Percentiles rank a stretch among this genome's conserved stretches.
phyloP scores from a whole-genome alignment of 2,113 vertebrate species.

The Pao palembangensis region DNA sequence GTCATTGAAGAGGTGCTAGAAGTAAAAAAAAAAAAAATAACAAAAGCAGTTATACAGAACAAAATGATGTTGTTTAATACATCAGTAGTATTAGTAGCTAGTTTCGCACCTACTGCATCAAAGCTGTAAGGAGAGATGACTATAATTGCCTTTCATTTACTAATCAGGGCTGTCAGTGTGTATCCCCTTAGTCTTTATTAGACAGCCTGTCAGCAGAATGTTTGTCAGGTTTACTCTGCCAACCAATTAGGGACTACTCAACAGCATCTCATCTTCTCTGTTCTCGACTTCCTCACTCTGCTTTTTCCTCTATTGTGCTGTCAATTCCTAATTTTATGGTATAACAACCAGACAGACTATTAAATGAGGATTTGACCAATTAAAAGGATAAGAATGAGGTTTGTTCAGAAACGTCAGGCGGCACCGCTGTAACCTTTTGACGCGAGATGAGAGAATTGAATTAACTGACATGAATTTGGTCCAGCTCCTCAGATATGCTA shows the following conservation, averaged over 20 bases:
- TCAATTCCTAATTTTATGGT: slow-evolving; percentile 34
- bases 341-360: slow-evolving; percentile 44
- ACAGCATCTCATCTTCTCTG: not conserved
- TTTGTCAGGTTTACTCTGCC: slow-evolving; percentile 35
- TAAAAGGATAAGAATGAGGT: slow-evolving; percentile 32
- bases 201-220: slow-evolving; percentile 22
- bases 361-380: slow-evolving; percentile 56
- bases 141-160: slow-evolving; percentile 58
- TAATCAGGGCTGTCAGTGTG: slow-evolving; percentile 26
- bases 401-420: slow-evolving; percentile 13
- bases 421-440: slow-evolving; percentile 17
- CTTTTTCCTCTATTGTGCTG: slow-evolving; percentile 14
- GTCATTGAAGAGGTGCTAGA: no score
- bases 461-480: not conserved
- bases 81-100: not conserved
- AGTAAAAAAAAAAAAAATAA: no score
- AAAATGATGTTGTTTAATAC: not conserved
- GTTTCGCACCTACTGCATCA: not conserved
- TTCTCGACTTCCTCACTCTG: not conserved
- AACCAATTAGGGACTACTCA: slow-evolving; percentile 23
- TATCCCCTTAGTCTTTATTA: slow-evolving; percentile 40
- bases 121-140: slow-evolving; percentile 18
- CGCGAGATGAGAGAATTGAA: not conserved
- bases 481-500: no score
- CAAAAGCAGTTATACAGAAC: no score